Base-by-base conservation (phyloP, 2,797 vertebrate genomes). In the Gymnothorax reevesii region DNA sequence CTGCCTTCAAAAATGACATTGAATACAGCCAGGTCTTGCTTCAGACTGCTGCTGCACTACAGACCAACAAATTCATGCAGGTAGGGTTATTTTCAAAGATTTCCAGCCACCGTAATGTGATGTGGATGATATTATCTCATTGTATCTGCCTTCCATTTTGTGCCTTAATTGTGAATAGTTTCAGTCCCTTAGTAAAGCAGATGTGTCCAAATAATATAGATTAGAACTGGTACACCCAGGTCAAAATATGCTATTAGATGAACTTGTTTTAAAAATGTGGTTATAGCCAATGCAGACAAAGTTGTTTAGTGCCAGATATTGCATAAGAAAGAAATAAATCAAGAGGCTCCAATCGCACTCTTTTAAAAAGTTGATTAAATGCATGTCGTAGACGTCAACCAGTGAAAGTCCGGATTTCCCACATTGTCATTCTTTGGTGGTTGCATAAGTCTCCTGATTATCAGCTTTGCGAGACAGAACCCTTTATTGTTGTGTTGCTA, bases 41-140 rank as follows among this genome's bases (percentile, higher is more conserved):
- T 82, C 96, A 97, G 90, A 96, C 96, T 75, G 93, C 96, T 88
- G 89, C 93, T 88, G 94, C 96, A 90, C 96, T 97, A 15, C 97
- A 97, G 88, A 94, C 96, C 86, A 97, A 97, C 91, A 97, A 96
- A 92, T 97, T 97, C 92, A 94, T 97, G n/a, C 97, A 97, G 97
- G 97, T 97, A 94, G 52, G 54, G 64, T 49, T 77, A 42, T 27
- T 2, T 42, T 33, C 71, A 4, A 75, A 75, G 10, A 22, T 75
- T 75, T 77, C 20, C 4, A 17, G 33, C 73, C 13, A 20, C 15
- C 1, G 10, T 33, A 52, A 49, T 77, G 49, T 6, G 3, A 77
- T 6, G 49, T 77, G 33, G 73, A 42, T 52, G 0, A 77, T 12
- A 52, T 77, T 77, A 13, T 6, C 73, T 42, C 42, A 13, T 73